phyloP scores from a whole-genome alignment of 2,113 vertebrate genomes.

The Apus apus region DNA sequence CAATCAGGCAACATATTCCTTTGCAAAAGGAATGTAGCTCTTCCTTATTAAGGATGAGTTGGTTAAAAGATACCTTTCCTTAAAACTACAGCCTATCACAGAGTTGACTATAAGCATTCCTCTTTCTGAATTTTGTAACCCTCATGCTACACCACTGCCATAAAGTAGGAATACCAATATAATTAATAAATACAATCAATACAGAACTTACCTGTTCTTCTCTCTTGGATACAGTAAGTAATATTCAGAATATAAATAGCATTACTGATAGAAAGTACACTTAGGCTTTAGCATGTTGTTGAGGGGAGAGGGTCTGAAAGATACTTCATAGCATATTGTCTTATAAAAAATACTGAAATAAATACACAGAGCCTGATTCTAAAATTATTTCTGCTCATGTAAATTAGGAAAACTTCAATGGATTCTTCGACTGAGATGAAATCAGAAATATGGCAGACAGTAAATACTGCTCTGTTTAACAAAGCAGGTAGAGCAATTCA shows the following conservation, averaged over 20 bases:
- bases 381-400: not conserved
- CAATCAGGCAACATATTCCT: not conserved
- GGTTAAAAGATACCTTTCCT: not conserved
- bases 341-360: not conserved
- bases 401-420: not conserved
- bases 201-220: not conserved
- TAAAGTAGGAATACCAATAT: not conserved
- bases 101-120: not conserved
- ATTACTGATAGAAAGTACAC: not conserved
- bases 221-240: not conserved
- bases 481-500: not conserved
- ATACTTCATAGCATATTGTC: not conserved
- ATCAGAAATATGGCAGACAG: not conserved
- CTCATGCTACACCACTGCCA: not conserved
- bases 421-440: not conserved
- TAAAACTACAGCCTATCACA: not conserved
- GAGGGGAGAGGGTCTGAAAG: not conserved
- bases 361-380: not conserved
- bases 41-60: not conserved
- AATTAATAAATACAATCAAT: not conserved
- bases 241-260: not conserved
- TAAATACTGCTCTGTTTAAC: not conserved
- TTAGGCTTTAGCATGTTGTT: not conserved
- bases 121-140: not conserved
- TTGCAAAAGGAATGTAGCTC: not conserved